Base-by-base conservation (phyloP, 2,113 vertebrate genomes). In the Xiphias gladius region DNA sequence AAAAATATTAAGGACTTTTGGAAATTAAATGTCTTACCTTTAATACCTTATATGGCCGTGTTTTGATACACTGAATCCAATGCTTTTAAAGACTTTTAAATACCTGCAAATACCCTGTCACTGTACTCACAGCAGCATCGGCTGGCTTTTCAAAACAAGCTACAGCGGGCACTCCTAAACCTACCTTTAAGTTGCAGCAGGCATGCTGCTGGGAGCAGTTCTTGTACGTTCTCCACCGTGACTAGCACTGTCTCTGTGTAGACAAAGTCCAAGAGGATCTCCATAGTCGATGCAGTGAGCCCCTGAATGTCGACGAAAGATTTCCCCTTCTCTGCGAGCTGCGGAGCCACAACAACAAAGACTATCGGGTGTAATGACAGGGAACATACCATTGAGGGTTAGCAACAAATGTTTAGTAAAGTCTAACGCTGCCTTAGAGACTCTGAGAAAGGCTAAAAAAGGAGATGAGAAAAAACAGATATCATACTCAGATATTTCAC, bases 261-360 rank as follows among this genome's bases (percentile, higher is more conserved):
- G 14, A 99, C 98, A 89, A 99, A 99, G 92, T 99, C 98, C 86
- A 99, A 80, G 64, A 99, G 94, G 91, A 99, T 99, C 91, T 99
- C 98, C 98, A 99, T 99, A n/a, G 98, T 99, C 35, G 97, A 96
- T 5, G 98, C 97, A 5, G 97, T 99, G 83, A 99, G 93, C 8
- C 98, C 98, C 90, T 99, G 98, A 86, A 99, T 99, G 91, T 99
- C 98, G 37, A 99, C 97, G 48, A 97, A 98, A 20, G 98, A 98
- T 87, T 99, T 99, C 79, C 97, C 97, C 89, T 99, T 99, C 92
- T 99, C 98, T 12, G 97, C 97, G 65, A 99, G 96, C 98, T 99
- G 92, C 41, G 73, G 37, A 57, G 12, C 7, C 50, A 89, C 58
- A 86, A 68, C 57, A 75, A 76, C 26, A 83, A 1, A 73, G 12